Conservation (phyloP, 2,113 vertebrate genomes). For the Clupea harengus region DNA sequence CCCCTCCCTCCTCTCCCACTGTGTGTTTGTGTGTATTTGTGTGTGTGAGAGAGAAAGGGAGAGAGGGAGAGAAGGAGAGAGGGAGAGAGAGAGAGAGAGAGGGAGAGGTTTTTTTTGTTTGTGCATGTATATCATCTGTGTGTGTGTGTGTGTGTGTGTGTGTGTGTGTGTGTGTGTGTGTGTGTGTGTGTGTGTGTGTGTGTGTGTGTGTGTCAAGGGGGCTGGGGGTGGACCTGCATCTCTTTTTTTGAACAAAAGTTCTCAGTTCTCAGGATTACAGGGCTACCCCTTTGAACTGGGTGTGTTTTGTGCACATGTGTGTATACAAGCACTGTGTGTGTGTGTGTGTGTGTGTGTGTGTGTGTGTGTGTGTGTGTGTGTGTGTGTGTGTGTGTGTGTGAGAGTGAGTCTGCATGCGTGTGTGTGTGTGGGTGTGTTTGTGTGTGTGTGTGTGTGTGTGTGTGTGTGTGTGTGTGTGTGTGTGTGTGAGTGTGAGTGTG, state of each 20-base stretch:
- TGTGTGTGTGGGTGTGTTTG: too few relatives aligned
- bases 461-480: slow-evolving; percentile 11
- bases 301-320: not conserved
- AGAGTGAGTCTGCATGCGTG: too few relatives aligned
- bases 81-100: not conserved
- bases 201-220: not conserved
- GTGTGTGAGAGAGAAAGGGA: slow-evolving; percentile 21
- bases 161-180: not conserved
- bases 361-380: too few relatives aligned
- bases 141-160: not conserved
- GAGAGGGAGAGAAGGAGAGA: too few relatives aligned
- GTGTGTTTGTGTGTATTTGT: slow-evolving; percentile 19
- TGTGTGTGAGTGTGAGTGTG: slow-evolving; percentile 1
- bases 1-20: slow-evolving; percentile 46
- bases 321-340: not conserved
- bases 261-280: not conserved
- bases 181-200: not conserved
- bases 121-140: not conserved
- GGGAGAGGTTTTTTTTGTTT: not conserved
- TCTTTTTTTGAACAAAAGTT: not conserved
- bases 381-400: too few relatives aligned
- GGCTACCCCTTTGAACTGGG: not conserved
- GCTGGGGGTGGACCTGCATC: not conserved
- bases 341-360: too few relatives aligned
- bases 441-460: not conserved